phyloP scores from a whole-genome alignment of 2,888 invertebrate species.

The Drosophila prostipennis region DNA sequence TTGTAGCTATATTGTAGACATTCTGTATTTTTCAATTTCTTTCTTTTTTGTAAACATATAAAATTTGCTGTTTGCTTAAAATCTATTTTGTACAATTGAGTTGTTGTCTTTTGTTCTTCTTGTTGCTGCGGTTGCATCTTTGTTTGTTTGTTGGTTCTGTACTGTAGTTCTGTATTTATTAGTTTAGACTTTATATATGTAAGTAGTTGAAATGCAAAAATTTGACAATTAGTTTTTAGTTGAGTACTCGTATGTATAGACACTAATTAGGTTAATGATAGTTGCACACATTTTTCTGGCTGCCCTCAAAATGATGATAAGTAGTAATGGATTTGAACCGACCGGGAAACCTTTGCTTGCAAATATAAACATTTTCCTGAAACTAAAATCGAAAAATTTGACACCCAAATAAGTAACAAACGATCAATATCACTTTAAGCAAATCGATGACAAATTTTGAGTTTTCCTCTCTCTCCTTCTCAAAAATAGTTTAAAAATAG shows the following conservation, averaged over 20 bases:
- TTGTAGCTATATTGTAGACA: constrained; percentile 51
- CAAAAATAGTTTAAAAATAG: constrained; percentile 63
- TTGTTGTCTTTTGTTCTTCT: constrained; percentile 75
- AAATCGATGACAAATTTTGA: constrained; percentile 71
- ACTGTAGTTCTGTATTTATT: constrained; percentile 18
- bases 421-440: constrained; percentile 74
- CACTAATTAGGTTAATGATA: constrained; percentile 40
- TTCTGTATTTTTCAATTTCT: constrained; percentile 26
- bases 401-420: constrained; percentile 65
- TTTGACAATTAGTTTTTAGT: constrained; percentile 65
- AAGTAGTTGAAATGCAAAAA: constrained; percentile 67
- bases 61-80: constrained; percentile 66
- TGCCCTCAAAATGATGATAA: constrained; percentile 8
- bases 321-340: constrained; percentile 25
- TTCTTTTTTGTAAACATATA: constrained; percentile 53
- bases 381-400: constrained; percentile 53
- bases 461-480: constrained; percentile 49
- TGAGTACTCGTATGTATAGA: constrained; percentile 40
- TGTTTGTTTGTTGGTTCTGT: constrained; percentile 58
- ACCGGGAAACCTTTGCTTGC: constrained; percentile 34
- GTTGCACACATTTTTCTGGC: constrained; percentile 9
- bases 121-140: constrained; percentile 37
- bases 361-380: constrained; percentile 14
- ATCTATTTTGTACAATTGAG: constrained; percentile 78
- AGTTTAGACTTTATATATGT: constrained; percentile 44